These are phyloP conservation scores for Cyanistes caeruleus DNA, from an alignment of 2,113 vertebrate genomes.

Conservation along the genomic window DNA sequence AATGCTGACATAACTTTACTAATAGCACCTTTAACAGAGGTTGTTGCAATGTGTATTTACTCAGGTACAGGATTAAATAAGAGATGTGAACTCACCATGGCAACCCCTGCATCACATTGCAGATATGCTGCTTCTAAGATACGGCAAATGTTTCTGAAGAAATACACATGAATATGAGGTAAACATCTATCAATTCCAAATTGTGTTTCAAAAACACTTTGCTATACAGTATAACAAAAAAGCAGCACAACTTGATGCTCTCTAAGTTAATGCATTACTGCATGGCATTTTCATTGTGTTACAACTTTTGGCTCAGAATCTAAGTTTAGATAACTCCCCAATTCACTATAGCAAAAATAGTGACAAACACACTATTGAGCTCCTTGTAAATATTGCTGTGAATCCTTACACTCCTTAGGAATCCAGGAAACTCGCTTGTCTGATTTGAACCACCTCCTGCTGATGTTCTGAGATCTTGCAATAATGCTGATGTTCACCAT, in stretches of 20 bases:
- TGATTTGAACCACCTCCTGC: not conserved
- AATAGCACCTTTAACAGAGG: not conserved
- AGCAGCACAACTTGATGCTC: not conserved
- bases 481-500: not conserved
- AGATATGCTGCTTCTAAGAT: slow-evolving; percentile 63
- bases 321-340: not conserved
- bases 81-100: slow-evolving; percentile 57
- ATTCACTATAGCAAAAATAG: not conserved
- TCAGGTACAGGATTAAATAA: slow-evolving; percentile 64
- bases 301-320: not conserved
- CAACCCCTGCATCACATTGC: slow-evolving; percentile 51
- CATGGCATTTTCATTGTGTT: not conserved
- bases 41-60: slow-evolving; percentile 56
- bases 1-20: slow-evolving; percentile 50
- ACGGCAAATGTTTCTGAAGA: slow-evolving; percentile 18
- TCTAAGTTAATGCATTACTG: not conserved
- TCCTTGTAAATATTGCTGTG: not conserved
- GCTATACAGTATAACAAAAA: not conserved
- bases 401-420: not conserved
- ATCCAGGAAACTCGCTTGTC: not conserved
- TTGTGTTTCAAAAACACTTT: not conserved
- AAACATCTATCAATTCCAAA: slow-evolving; percentile 20
- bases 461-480: not conserved
- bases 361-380: not conserved
- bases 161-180: slow-evolving; percentile 29